Conservation (phyloP, 2,888 invertebrate genomes). For the Stenolophus ochropezus region DNA sequence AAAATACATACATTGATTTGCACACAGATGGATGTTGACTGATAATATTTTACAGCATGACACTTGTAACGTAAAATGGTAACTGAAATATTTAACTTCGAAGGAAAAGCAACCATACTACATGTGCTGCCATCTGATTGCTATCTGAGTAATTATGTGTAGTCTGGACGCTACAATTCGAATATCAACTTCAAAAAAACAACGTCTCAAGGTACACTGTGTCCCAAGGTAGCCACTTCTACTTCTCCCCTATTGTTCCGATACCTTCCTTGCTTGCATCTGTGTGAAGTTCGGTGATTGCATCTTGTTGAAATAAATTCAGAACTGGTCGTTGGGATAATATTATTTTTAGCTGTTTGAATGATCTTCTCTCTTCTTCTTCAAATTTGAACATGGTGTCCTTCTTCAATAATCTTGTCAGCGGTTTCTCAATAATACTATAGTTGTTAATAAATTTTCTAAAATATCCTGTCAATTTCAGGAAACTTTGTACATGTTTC, state of each 20-base stretch:
- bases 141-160: not conserved
- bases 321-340: no score
- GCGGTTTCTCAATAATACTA: no score
- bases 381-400: no score
- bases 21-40: not conserved
- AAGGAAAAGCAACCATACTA: not conserved
- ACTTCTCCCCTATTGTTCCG: not conserved
- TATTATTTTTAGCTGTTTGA: no score
- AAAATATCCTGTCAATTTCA: slow-evolving; percentile 60
- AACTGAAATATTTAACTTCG: not conserved
- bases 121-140: not conserved
- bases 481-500: slow-evolving; percentile 39
- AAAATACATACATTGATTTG: slow-evolving; percentile 17
- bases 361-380: no score
- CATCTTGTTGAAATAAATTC: no score
- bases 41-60: slow-evolving; percentile 10
- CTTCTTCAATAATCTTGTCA: no score
- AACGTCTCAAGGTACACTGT: not conserved
- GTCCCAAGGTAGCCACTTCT: not conserved
- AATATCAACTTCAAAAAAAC: not conserved
- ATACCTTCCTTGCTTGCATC: not conserved
- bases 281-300: not conserved
- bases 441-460: slow-evolving; percentile 60
- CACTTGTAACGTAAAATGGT: slow-evolving; percentile 1
- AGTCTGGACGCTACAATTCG: not conserved